Percentiles rank a stretch among this genome's conserved stretches.
These are phyloP conservation scores for Nasonia giraulti DNA, from an alignment of 1,140 invertebrate genomes.

Conservation along the genomic window DNA sequence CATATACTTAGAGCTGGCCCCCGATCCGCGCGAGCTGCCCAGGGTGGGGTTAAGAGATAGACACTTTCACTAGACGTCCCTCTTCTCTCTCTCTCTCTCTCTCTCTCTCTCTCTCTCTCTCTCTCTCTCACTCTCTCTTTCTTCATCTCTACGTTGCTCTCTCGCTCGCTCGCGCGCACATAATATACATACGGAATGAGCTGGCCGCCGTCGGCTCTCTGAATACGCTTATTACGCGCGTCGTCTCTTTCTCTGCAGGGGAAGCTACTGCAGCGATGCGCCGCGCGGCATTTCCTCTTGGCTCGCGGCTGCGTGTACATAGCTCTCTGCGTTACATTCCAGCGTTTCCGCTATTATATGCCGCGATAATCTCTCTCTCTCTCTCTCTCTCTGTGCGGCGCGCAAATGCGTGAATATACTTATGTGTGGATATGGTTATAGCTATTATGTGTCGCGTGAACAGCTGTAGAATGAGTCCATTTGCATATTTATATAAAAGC, in stretches of 20 bases:
- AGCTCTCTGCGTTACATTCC: not conserved
- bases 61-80: conserved; percentile 62
- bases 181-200: too few relatives aligned
- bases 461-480: not conserved
- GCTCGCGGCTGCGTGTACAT: too few relatives aligned
- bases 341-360: conserved; percentile 20
- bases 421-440: too few relatives aligned
- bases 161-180: not conserved
- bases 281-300: too few relatives aligned
- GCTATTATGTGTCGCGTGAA: too few relatives aligned
- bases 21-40: conserved; percentile 25
- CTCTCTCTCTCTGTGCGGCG: too few relatives aligned
- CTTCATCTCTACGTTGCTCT: not conserved
- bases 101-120: not conserved
- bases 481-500: conserved; percentile 6
- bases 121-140: not conserved
- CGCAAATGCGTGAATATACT: too few relatives aligned
- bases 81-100: not conserved
- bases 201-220: too few relatives aligned
- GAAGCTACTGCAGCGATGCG: too few relatives aligned
- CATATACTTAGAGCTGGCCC: not conserved
- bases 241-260: too few relatives aligned
- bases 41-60: conserved; percentile 58
- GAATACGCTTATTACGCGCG: too few relatives aligned
- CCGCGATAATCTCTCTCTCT: too few relatives aligned